These are phyloP conservation scores for Philotrypesis tridentata DNA, from an alignment of 1,140 invertebrate genomes.

Conservation along the genomic window DNA sequence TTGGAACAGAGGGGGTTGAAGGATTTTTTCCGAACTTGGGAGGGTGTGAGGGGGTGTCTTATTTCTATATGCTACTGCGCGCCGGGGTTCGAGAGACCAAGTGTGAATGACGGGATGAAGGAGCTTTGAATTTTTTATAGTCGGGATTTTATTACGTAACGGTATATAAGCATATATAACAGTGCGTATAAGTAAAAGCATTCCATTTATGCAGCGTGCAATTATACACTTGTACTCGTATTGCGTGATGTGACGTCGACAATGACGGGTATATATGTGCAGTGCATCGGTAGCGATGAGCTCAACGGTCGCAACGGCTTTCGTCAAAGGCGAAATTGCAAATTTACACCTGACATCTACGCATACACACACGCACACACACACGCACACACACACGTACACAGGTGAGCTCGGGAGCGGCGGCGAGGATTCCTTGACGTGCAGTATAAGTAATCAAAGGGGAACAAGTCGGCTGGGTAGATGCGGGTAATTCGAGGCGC, in stretches of 20 bases:
- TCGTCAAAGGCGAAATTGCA: conserved; percentile 3
- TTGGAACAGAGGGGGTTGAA: background rate
- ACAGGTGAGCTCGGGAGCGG: background rate
- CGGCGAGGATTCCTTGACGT: background rate
- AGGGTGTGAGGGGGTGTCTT: no score
- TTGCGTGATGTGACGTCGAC: background rate
- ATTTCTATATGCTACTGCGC: no score
- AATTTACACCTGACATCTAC: conserved; percentile 9
- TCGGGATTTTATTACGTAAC: no score
- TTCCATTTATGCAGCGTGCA: no score
- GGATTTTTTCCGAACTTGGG: background rate
- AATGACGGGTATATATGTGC: background rate
- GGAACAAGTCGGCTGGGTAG: background rate
- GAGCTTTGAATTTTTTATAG: no score
- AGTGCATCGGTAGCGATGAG: background rate
- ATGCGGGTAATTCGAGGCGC: conserved; percentile 29
- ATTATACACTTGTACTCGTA: no score
- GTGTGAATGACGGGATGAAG: no score
- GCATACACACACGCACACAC: background rate
- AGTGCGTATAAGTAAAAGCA: background rate
- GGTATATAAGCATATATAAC: background rate
- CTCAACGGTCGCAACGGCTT: background rate
- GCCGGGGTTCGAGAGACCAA: no score
- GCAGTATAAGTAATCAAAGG: background rate
- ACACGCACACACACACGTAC: background rate